Percentiles rank a stretch among this genome's conserved stretches.
phyloP scores from a whole-genome alignment of 1,140 invertebrate species.

The Chrysoperla carnea region DNA sequence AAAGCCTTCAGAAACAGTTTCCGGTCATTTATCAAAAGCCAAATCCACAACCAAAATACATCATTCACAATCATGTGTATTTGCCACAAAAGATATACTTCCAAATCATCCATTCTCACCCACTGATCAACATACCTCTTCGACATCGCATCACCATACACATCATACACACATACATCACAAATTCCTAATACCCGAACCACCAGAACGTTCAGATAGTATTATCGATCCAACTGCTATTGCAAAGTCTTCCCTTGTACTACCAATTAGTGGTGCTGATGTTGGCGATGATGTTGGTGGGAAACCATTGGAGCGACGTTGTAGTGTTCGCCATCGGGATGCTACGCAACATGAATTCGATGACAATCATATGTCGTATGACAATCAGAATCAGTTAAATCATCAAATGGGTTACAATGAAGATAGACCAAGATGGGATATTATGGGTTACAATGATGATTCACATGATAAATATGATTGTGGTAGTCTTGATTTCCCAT shows the following conservation, averaged over 20 bases:
- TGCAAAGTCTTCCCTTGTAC: conserved; percentile 5
- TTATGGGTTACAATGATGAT: conserved; percentile 13
- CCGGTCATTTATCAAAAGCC: neutral
- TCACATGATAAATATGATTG: conserved; percentile 13
- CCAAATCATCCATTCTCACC: neutral
- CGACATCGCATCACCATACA: conserved; percentile 8
- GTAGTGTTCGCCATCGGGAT: conserved; percentile 21
- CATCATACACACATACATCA: conserved; percentile 17
- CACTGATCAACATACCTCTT: neutral
- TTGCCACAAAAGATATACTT: neutral
- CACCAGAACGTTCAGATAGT: conserved; percentile 8
- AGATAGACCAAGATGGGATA: neutral
- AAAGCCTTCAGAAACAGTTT: conserved; percentile 6
- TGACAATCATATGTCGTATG: neutral
- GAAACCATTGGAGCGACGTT: conserved; percentile 14
- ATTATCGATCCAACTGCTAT: conserved; percentile 1
- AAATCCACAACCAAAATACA: neutral
- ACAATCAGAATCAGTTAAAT: neutral
- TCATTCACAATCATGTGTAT: neutral
- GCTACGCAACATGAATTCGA: conserved; percentile 14
- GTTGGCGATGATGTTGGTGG: conserved; percentile 10
- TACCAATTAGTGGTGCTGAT: conserved; percentile 5
- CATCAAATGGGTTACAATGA: neutral
- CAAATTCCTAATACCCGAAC: conserved; percentile 6
- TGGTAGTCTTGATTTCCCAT: conserved; percentile 22